Base-by-base conservation (phyloP, 1,140 invertebrate genomes). In the Scaptomyza pallida region DNA sequence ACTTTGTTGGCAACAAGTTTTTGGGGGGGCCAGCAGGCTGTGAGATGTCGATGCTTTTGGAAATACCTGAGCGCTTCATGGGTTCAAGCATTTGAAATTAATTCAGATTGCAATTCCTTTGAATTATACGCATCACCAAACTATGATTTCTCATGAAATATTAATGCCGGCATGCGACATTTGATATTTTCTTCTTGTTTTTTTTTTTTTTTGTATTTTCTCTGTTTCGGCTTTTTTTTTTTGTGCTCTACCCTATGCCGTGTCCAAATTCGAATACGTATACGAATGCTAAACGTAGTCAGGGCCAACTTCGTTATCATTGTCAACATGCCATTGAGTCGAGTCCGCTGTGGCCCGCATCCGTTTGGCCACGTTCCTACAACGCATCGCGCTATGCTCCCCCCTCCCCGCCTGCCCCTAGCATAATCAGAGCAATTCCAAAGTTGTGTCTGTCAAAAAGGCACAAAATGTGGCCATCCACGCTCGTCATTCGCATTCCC, bases 101-200 rank as follows among this genome's bases (percentile, higher is more conserved):
- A 86, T 86, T 86, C 82, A 88, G 82, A 88, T 88, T 86, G 82
- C 82, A 82, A 88, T 88, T 88, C 82, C 80, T 82, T 82, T 86
- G 82, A 86, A 86, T 86, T 86, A 88, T 86, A 86, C 82, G 82
- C 82, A 86, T 86, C 82, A 88, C 65, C 82, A 86, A 88, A 88
- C 82, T 88, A 88, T 86, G 82, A 86, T 89, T 86, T 86, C 82
- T 88, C 82, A 86, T 86, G 82, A 86, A 86, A 86, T 86, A 88
- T 86, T 86, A 86, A 86, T 86, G 82, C 51, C 77, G 57, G 76
- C 81, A 85, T 85, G 81, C 81, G 81, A 86, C 81, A 85, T 83
- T 85, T 86, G 81, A 85, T 77, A 85, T 85, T 81, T 81, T 78
- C 55, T 12, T 43, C 9, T 26, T 26, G 3, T 26, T 26, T 0